Base-by-base conservation (phyloP, 1,140 invertebrate species). In the Vanessa tameamea region DNA sequence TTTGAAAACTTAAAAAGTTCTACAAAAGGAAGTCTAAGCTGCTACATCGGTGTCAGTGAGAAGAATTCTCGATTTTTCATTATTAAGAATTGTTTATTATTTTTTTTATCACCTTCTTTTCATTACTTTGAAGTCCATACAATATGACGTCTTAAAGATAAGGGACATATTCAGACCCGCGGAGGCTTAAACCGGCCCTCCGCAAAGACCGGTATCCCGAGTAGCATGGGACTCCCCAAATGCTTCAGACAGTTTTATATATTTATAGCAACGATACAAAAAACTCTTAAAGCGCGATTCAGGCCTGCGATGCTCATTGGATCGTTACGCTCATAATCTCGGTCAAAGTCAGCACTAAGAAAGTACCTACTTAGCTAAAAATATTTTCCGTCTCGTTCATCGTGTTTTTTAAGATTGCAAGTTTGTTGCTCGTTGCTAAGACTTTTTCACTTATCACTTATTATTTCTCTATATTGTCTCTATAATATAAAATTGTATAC, bases 31-130 rank as follows among this genome's bases (percentile, higher is more conserved):
- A 88, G 85, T 88, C 87, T 75, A 85, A 87, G 77, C n/a, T 53
- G 84, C 87, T 89, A 86, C 86, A 76, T 15, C 80, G 82, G 85
- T 87, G 73, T 82, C 78, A 85, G 78, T 86, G 83, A 86, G 85
- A 86, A 82, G 75, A 67, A 78, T 57, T 86, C 85, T 86, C 83
- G 65, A 81, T 82, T 85, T 83, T 84, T 82, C 78, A 78, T 82
- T 85, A 83, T 79, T 71, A 76, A 81, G 79, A 81, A 80, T 81
- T 77, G 76, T 79, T 80, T 77, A 64, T 81, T 43, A 43, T 43
- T 43, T 73, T 80, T 82, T 86, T 82, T 76, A 74, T 76, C 79
- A 74, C 69, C 80, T 76, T 78, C 80, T 72, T 77, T 70, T 76
- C 73, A 79, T 81, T 79, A 78, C 75, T 79, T 63, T 63, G 31